Conservation (phyloP, 2,113 vertebrate species). For the Isurus oxyrinchus region DNA sequence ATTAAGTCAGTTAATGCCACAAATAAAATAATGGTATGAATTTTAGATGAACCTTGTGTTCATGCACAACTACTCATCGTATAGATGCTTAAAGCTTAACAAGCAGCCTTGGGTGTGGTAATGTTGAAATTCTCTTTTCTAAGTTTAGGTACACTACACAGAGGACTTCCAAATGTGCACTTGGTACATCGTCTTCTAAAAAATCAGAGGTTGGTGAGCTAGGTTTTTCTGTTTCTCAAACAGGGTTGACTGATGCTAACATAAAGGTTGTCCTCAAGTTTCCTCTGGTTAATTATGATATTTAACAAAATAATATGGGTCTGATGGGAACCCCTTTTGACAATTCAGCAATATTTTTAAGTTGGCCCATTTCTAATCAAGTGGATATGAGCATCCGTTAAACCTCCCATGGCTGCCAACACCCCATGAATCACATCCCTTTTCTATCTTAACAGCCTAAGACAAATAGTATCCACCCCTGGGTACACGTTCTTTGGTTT, state of each 20-base stretch:
- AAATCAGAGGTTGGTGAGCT: background rate
- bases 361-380: background rate
- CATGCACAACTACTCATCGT: background rate
- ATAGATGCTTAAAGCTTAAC: background rate
- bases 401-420: too few species aligned
- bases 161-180: background rate
- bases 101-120: background rate
- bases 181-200: background rate
- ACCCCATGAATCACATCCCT: background rate
- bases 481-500: background rate
- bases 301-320: background rate
- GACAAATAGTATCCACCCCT: background rate
- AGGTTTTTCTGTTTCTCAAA: background rate
- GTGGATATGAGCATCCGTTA: background rate
- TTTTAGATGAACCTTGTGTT: background rate
- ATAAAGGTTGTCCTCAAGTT: background rate
- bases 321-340: background rate
- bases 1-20: background rate
- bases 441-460: background rate
- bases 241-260: background rate
- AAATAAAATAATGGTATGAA: background rate
- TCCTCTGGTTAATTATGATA: background rate
- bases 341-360: background rate
- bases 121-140: background rate
- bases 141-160: background rate